These are phyloP conservation scores for Leptodirus hochenwartii DNA, from an alignment of 2,888 invertebrate genomes.

Conservation along the genomic window DNA sequence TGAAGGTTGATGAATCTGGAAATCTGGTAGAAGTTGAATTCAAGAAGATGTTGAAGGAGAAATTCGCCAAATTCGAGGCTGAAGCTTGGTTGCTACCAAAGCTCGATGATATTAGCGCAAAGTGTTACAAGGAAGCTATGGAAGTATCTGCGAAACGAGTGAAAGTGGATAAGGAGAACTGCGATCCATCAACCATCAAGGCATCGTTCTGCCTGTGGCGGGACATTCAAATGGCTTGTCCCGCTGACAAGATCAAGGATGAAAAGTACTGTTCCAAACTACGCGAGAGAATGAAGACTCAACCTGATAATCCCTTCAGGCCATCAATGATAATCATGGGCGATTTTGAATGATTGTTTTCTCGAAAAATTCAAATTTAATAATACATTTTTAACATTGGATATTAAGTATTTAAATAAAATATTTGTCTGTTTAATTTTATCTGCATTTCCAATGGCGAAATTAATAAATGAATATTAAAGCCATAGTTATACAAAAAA, in stretches of 20 bases:
- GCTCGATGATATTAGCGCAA: slow-evolving; percentile 20
- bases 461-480: no score
- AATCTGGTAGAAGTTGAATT: slow-evolving; percentile 20
- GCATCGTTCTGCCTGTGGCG: slow-evolving; percentile 24
- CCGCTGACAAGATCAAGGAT: slow-evolving; percentile 24
- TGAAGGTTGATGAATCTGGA: slow-evolving; percentile 22
- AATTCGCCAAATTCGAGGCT: slow-evolving; percentile 16
- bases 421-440: no score
- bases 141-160: slow-evolving; percentile 16
- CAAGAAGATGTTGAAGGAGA: slow-evolving; percentile 17
- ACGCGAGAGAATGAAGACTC: slow-evolving; percentile 15
- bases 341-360: no score
- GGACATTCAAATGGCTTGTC: slow-evolving; percentile 25
- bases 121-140: slow-evolving; percentile 20
- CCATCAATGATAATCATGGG: no score
- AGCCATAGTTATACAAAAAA: no score
- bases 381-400: no score
- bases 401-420: slow-evolving; percentile 2
- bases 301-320: slow-evolving; percentile 16
- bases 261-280: slow-evolving; percentile 21
- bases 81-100: slow-evolving; percentile 20
- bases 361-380: no score
- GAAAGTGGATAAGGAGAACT: slow-evolving; percentile 16
- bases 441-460: no score
- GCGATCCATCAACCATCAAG: slow-evolving; percentile 22